phyloP scores from a whole-genome alignment of 2,113 vertebrate genomes.

The Micromys minutus region DNA sequence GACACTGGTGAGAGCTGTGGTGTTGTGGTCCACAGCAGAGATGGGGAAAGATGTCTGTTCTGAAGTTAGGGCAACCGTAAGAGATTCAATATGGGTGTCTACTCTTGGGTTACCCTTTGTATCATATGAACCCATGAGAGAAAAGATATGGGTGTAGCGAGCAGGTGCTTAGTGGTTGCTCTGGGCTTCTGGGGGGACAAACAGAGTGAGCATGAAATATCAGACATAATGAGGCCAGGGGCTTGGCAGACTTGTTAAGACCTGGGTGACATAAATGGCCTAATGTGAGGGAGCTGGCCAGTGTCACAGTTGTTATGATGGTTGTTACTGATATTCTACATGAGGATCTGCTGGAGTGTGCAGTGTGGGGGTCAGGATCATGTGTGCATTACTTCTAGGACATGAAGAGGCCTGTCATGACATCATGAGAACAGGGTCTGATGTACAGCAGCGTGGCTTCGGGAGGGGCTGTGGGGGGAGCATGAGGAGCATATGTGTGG shows the following conservation, averaged over 20 bases:
- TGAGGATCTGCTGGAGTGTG: background rate
- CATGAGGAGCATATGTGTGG: background rate
- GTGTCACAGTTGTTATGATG: fast-evolving
- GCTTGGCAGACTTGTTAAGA: background rate
- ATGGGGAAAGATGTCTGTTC: background rate
- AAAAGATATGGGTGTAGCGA: background rate
- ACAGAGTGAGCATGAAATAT: background rate
- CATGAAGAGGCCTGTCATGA: background rate
- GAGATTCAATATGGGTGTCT: background rate
- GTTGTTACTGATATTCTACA: fast-evolving
- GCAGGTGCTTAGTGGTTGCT: background rate
- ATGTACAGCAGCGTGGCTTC: too few relatives aligned
- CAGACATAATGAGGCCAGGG: background rate
- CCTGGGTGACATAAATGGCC: fast-evolving
- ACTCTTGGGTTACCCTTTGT: background rate
- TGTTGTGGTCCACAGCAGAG: background rate
- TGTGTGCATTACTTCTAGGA: background rate
- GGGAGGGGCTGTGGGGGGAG: background rate
- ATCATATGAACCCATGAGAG: background rate
- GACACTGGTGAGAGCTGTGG: background rate
- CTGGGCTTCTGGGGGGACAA: too few relatives aligned
- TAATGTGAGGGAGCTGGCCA: background rate
- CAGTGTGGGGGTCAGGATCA: background rate
- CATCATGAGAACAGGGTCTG: background rate
- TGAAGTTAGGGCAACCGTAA: background rate